These are phyloP conservation scores for Antheraea yamamai DNA, from an alignment of 2,888 invertebrate genomes.

Conservation along the genomic window DNA sequence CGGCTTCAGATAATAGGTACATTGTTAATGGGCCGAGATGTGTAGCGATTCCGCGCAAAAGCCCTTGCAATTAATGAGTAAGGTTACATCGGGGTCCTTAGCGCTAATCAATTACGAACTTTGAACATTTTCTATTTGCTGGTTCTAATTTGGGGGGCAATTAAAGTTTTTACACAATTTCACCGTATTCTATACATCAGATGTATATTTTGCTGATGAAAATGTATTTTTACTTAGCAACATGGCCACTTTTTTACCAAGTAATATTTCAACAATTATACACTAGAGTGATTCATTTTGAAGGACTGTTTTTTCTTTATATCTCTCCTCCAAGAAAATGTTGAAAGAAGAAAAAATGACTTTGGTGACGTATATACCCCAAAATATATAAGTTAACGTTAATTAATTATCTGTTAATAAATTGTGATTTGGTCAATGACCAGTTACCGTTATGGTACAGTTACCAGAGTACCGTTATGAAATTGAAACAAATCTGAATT, in stretches of 20 bases:
- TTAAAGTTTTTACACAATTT: slow-evolving; percentile 5
- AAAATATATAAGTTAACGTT: too few relatives aligned
- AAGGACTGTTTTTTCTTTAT: neutral
- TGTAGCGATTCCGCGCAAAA: slow-evolving; percentile 16
- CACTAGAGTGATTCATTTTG: neutral
- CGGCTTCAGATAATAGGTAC: slow-evolving; percentile 12
- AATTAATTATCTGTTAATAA: too few relatives aligned
- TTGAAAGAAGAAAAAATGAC: too few relatives aligned
- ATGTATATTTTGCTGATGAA: neutral
- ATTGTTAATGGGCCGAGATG: slow-evolving; percentile 13
- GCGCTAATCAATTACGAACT: slow-evolving; percentile 30
- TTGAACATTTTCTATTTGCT: slow-evolving; percentile 24
- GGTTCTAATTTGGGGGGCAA: slow-evolving; percentile 15
- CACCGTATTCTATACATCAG: neutral
- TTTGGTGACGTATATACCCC: too few relatives aligned
- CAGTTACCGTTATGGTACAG: too few relatives aligned
- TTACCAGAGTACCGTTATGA: too few relatives aligned
- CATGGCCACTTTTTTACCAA: neutral
- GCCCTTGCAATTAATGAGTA: slow-evolving; percentile 28
- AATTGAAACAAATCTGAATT: too few relatives aligned
- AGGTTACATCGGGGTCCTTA: slow-evolving; percentile 24
- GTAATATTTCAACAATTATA: neutral
- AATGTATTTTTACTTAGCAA: neutral
- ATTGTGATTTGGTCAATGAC: too few relatives aligned
- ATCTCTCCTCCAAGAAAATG: too few relatives aligned